Evolutionary conservation across 64 coral and sea anemone species (phyloP), one percentile per base, ranked within the genome.

Genomic region (Montipora efflorescens): DNA sequence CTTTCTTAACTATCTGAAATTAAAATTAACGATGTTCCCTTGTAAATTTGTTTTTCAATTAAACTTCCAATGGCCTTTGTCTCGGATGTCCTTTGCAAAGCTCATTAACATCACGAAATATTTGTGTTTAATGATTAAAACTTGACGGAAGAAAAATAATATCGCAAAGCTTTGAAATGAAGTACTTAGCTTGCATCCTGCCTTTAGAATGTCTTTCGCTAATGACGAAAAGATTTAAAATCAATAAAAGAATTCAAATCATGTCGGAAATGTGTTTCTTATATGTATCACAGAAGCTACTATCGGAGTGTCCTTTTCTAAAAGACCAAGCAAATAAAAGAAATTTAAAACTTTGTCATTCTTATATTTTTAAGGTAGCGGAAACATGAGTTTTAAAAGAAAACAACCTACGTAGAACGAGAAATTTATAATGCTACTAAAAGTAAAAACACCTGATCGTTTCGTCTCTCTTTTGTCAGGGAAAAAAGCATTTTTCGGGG

Each of bases 71-170:
- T 59, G 50, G 59, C 8, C 43, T 68, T 47, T 67, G n/a, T 36
- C 43, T 45, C 81, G 18, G 8, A 5, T 16, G 25, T 15, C 9
- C 16, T 76, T 21, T 68, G 68, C 16, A 86, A 66, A 18, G 10
- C 82, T 44, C 18, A 49, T 86, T 86, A 86, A 16, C 45, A 50
- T 11, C 13, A 13, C 8, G 6, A 86, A 47, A 15, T 84, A 84
- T 86, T 72, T 86, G 82, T 47, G 19, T 86, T 86, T 86, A 21
- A 64, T 86, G 66, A 86, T 86, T 86, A 71, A 84, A 84, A 84
- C 59, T 70, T 49, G 47, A 49, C 19, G 82, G 44, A n/a, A 48
- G 6, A 71, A 71, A 70, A 86, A 68, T 48, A 59, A 7, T 36
- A 36, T 67, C 5, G 67, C 45, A 84, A 18, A 13, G 2, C 13